Conservation (phyloP, 2,797 vertebrate genomes). For the Danio albolineatus region DNA sequence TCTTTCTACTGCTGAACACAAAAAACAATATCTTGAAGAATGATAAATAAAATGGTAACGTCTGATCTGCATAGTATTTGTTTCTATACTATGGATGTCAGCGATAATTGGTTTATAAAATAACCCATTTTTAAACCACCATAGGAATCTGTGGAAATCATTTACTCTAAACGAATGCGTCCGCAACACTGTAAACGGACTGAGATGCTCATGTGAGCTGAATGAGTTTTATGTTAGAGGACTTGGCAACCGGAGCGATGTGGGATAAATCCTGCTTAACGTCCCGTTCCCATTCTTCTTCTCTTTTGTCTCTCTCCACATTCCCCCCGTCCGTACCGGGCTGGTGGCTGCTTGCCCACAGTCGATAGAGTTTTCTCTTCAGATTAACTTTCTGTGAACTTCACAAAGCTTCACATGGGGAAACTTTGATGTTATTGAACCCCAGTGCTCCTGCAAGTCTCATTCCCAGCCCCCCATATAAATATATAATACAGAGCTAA, state of each 20-base stretch:
- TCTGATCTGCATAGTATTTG: too few species aligned
- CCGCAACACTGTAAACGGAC: conserved; percentile 57
- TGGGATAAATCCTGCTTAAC: conserved; percentile 55
- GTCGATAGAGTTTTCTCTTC: conserved; percentile 38
- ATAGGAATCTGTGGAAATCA: too few species aligned
- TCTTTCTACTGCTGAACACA: too few species aligned
- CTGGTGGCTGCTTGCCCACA: neutral
- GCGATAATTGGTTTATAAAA: too few species aligned
- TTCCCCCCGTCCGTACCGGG: conserved; percentile 42
- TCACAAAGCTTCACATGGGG: conserved; percentile 18
- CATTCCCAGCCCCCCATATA: conserved; percentile 21
- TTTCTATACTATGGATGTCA: too few species aligned
- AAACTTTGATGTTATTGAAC: conserved; percentile 39
- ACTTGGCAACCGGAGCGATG: conserved; percentile 62
- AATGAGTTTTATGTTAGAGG: conserved; percentile 63
- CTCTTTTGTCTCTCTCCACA: conserved; percentile 41
- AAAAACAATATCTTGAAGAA: too few species aligned
- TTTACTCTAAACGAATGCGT: conserved; percentile 27
- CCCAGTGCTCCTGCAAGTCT: conserved; percentile 8
- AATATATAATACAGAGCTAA: conserved; percentile 40
- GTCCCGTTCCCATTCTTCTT: neutral
- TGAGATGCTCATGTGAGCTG: conserved; percentile 63
- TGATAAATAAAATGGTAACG: too few species aligned
- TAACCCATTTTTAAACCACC: too few species aligned
- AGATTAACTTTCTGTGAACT: conserved; percentile 43